Conservation (phyloP, 1,140 invertebrate species). For the Lithobius niger region DNA sequence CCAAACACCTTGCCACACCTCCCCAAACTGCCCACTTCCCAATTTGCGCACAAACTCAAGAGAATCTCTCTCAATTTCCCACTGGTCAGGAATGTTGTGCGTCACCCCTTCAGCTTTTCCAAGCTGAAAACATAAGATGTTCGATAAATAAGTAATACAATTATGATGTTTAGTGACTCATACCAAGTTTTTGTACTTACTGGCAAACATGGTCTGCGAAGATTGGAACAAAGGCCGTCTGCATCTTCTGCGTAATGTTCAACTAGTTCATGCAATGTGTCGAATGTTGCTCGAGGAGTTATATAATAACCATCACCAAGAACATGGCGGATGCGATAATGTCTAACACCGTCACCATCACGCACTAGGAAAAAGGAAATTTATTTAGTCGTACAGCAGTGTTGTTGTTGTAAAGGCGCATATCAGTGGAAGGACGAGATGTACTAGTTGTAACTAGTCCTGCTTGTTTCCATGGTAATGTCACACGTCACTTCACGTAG, state of each 20-base stretch:
- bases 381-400: too few species aligned
- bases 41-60: slow-evolving; percentile 92
- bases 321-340: slow-evolving; percentile 93
- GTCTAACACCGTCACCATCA: slow-evolving; percentile 96
- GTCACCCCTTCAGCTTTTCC: slow-evolving; percentile 96
- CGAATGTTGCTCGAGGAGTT: slow-evolving; percentile 87
- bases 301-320: slow-evolving; percentile 99
- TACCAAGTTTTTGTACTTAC: slow-evolving; percentile 52
- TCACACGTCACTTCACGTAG: too few species aligned
- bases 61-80: slow-evolving; percentile 93
- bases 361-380: slow-evolving; percentile 53
- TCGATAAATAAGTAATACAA: neutral
- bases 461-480: too few species aligned
- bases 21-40: slow-evolving; percentile 96
- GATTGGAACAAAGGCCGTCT: slow-evolving; percentile 91
- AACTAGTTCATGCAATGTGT: slow-evolving; percentile 87
- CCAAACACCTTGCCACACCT: slow-evolving; percentile 98
- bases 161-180: too few species aligned
- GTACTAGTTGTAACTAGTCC: slow-evolving; percentile 2
- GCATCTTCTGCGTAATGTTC: slow-evolving; percentile 95
- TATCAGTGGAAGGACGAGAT: slow-evolving; percentile 5
- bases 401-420: too few species aligned
- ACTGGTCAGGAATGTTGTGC: slow-evolving; percentile 92
- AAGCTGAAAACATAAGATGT: slow-evolving; percentile 44
- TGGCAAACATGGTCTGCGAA: slow-evolving; percentile 91